phyloP scores from a whole-genome alignment of 2,113 vertebrate genomes.

The Nanorana parkeri region DNA sequence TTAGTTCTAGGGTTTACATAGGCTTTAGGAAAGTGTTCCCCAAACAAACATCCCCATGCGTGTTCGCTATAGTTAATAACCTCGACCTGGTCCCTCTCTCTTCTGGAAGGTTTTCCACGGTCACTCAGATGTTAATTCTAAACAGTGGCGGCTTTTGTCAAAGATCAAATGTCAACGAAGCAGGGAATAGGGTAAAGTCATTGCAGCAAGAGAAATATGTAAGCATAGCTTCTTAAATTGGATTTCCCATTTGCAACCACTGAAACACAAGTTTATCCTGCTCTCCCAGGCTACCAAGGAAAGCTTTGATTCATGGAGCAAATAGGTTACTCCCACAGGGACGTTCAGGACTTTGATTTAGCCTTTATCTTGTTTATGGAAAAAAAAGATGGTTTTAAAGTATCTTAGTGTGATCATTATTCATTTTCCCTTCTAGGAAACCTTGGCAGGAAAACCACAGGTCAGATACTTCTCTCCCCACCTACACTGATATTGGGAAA shows the following conservation, averaged over 20 bases:
- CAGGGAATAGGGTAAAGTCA: conserved; percentile 19
- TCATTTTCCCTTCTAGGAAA: conserved; percentile 19
- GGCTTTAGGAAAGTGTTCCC: neutral
- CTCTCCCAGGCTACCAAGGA: conserved; percentile 24
- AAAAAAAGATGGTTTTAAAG: conserved; percentile 66
- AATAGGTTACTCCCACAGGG: conserved; percentile 57
- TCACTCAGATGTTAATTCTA: conserved; percentile 42
- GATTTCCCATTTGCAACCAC: conserved; percentile 14
- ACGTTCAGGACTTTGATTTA: conserved; percentile 58
- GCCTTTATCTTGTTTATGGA: conserved; percentile 61
- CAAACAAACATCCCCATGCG: too few species aligned
- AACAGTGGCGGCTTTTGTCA: conserved; percentile 56
- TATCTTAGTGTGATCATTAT: conserved; percentile 61
- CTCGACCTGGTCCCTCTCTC: neutral
- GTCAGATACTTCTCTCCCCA: neutral
- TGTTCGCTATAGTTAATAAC: neutral
- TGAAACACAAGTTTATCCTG: conserved; percentile 55
- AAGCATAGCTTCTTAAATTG: neutral
- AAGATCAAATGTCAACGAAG: conserved; percentile 45
- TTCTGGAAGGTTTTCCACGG: conserved; percentile 35
- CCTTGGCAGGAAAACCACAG: conserved; percentile 56
- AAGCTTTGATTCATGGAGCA: conserved; percentile 50
- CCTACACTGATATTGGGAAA: conserved; percentile 56
- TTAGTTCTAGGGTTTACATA: neutral
- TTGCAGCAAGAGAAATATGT: conserved; percentile 21